Percentiles rank a stretch among this genome's conserved stretches.
Evolutionary conservation across 2,888 invertebrate species (phyloP).

Genomic region (Machimus atricapillus): DNA sequence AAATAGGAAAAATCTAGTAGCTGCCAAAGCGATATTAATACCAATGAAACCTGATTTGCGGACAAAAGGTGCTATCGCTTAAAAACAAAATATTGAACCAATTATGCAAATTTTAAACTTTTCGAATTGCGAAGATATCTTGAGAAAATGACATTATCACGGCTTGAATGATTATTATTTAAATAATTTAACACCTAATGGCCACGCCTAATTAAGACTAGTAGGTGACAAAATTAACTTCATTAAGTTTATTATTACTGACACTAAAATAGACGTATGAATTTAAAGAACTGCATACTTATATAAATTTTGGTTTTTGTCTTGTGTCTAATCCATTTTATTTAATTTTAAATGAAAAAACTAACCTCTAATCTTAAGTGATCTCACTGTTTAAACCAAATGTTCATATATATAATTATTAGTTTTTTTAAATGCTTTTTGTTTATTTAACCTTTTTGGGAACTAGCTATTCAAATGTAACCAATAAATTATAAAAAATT

Average conservation of each 20-base stretch:
- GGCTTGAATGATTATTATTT: neutral
- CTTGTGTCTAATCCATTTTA: too few species aligned
- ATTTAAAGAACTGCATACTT: too few species aligned
- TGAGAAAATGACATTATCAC: neutral
- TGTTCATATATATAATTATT: too few species aligned
- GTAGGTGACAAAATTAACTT: neutral
- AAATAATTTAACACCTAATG: neutral
- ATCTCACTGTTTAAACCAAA: too few species aligned
- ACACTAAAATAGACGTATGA: neutral
- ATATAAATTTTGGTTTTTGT: too few species aligned
- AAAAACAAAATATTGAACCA: neutral
- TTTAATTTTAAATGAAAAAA: too few species aligned
- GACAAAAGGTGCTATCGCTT: neutral
- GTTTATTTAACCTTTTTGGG: too few species aligned
- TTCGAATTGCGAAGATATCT: neutral
- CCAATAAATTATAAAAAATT: too few species aligned
- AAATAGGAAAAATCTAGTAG: neutral
- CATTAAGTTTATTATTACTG: neutral
- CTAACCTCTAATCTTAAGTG: too few species aligned
- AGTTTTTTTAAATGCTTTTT: too few species aligned
- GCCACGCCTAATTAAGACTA: neutral
- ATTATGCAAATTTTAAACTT: neutral
- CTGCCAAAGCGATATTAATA: neutral
- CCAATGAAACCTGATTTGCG: neutral
- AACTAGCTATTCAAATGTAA: too few species aligned